phyloP scores from a whole-genome alignment of 1,140 invertebrate species.

The Trachymyrmex septentrionalis region DNA sequence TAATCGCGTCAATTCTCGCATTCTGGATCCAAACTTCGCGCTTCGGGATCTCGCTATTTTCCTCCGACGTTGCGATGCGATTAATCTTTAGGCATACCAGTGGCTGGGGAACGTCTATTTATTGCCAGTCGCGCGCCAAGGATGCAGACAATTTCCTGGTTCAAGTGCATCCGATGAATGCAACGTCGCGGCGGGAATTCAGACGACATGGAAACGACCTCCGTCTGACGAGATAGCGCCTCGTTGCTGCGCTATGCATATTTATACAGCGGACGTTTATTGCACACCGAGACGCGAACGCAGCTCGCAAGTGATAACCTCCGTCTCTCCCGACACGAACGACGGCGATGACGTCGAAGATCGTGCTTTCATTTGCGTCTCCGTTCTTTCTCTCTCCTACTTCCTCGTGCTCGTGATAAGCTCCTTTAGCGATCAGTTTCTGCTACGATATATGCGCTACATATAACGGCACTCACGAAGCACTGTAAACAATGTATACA shows the following conservation, averaged over 20 bases:
- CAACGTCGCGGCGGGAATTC: slow-evolving; percentile 57
- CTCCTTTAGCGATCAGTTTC: slow-evolving; percentile 15
- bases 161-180: slow-evolving; percentile 69
- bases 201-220: slow-evolving; percentile 48
- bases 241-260: slow-evolving; percentile 33
- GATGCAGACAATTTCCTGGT: slow-evolving; percentile 67
- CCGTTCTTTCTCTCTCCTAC: background rate
- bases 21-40: background rate
- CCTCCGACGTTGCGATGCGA: slow-evolving; percentile 11
- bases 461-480: slow-evolving; percentile 38
- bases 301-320: slow-evolving; percentile 66
- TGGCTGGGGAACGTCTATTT: slow-evolving; percentile 45
- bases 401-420: slow-evolving; percentile 9
- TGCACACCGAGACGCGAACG: slow-evolving; percentile 47
- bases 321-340: slow-evolving; percentile 16
- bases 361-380: slow-evolving; percentile 14
- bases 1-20: background rate
- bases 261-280: slow-evolving; percentile 70
- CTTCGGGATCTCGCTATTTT: background rate
- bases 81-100: slow-evolving; percentile 38
- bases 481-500: slow-evolving; percentile 19
- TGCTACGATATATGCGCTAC: background rate
- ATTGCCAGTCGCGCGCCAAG: slow-evolving; percentile 55
- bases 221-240: slow-evolving; percentile 25
- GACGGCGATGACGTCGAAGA: slow-evolving; percentile 1